Evolutionary conservation across 2,113 vertebrate species (phyloP), one percentile per base, ranked within the genome.

Genomic region (Hypomesus transpacificus): DNA sequence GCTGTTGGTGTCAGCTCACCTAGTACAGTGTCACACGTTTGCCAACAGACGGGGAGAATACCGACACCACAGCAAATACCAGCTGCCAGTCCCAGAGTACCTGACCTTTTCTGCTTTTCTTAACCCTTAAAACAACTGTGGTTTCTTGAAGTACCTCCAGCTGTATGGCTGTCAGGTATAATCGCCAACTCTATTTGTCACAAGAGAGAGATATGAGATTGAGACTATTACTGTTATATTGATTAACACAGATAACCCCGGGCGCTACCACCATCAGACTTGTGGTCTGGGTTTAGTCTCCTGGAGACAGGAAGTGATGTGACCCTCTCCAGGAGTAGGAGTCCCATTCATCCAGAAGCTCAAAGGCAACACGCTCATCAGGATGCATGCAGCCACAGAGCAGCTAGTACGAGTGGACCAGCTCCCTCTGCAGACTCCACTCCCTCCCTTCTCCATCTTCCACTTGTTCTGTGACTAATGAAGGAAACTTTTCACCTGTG

Each of bases 91-190:
- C 69, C 68, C 54, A 66, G 64, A 11, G 50, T 31, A 60, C 69
- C 75, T 87, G 88, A 90, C 89, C 89, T 89, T 90, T 90, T 78
- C 78, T 68, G 65, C 26, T 74, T 76, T 73, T 84, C 76, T 85
- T 67, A 71, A 76, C 60, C 80, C 71, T 81, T 77, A 59, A 78
- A 87, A 84, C 68, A 53, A 77, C 66, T 66, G 72, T 46, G 57
- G 53, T 56, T 58, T 66, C 46, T 58, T 53, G 28, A 64, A 71
- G 70, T 75, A 39, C 68, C 56, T 39, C 28, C 66, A 53, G 14
- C 66, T n/a, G 54, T 57, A 63, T n/a, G 5, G 51, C 63, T 61
- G 75, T 70, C 77, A 75, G 73, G 62, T 34, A 34, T 52, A 65
- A 69, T 69, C 66, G 67, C 39, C 68, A 74, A 52, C 57, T 26